A percentile compares a stretch with the other conserved stretches of the same genome.
Conservation (phyloP, 1,140 invertebrate species). For the Zaprionus ghesquierei region DNA sequence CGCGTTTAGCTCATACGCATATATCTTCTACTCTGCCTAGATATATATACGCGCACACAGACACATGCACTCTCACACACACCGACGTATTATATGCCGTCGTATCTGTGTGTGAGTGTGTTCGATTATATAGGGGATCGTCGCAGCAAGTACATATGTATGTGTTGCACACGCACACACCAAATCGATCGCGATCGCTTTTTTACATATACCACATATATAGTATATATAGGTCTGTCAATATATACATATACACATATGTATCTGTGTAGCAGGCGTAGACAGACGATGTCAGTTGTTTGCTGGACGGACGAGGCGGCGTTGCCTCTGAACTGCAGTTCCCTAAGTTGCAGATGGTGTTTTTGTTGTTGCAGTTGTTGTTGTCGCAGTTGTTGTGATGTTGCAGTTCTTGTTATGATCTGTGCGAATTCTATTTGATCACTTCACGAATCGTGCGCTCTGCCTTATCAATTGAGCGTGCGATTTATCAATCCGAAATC, state of each 20-base stretch:
- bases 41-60: conserved; percentile 44
- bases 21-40: conserved; percentile 73
- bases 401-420: conserved; percentile 17
- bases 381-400: conserved; percentile 17
- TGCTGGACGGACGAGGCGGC: conserved; percentile 34
- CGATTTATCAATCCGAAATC: too few relatives aligned
- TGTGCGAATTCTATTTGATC: conserved; percentile 44
- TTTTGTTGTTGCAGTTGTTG: background rate
- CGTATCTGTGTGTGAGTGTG: conserved; percentile 27
- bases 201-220: conserved; percentile 36
- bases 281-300: conserved; percentile 62
- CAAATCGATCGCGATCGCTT: conserved; percentile 54
- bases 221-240: conserved; percentile 21
- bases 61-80: conserved; percentile 18
- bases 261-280: conserved; percentile 44
- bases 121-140: conserved; percentile 67
- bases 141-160: conserved; percentile 50
- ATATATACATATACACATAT: conserved; percentile 41
- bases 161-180: conserved; percentile 44
- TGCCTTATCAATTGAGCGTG: conserved; percentile 34
- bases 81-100: background rate
- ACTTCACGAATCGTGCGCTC: conserved; percentile 5
- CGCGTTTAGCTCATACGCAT: conserved; percentile 75
- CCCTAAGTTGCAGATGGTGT: conserved; percentile 13
- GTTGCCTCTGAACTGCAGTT: conserved; percentile 22